A percentile compares a stretch with the other conserved stretches of the same genome.
phyloP scores from a whole-genome alignment of 2,113 vertebrate species.

The Salvelinus namaycush region DNA sequence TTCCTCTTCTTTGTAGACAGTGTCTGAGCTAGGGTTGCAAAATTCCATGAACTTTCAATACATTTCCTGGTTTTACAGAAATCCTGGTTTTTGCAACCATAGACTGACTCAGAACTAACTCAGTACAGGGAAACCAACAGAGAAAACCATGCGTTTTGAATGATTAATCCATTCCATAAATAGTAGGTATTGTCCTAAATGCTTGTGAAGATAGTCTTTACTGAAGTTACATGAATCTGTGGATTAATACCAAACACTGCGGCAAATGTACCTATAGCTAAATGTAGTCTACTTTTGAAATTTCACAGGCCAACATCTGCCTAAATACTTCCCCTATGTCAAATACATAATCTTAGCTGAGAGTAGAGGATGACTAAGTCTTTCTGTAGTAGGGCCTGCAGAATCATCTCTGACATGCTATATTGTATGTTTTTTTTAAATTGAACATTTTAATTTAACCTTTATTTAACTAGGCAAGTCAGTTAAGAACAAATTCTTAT shows the following conservation, averaged over 20 bases:
- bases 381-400: background rate
- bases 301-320: conserved; percentile 4
- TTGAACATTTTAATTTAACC: too few relatives aligned
- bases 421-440: background rate
- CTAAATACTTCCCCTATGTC: background rate
- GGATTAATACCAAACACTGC: background rate
- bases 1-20: background rate
- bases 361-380: background rate
- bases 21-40: background rate
- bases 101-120: too few relatives aligned
- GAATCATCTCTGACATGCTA: background rate
- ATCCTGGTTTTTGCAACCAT: too few relatives aligned
- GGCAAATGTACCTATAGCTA: background rate
- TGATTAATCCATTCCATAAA: background rate
- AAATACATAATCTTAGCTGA: conserved; percentile 10
- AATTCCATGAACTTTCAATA: too few relatives aligned
- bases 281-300: background rate
- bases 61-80: too few relatives aligned
- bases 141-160: background rate
- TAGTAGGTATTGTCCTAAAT: background rate
- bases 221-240: background rate
- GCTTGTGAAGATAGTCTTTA: background rate
- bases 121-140: too few relatives aligned
- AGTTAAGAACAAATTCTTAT: too few relatives aligned
- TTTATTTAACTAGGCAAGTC: too few relatives aligned